These are phyloP conservation scores for Atrina japonica DNA, from an alignment of 2,888 invertebrate genomes.

Conservation along the genomic window DNA sequence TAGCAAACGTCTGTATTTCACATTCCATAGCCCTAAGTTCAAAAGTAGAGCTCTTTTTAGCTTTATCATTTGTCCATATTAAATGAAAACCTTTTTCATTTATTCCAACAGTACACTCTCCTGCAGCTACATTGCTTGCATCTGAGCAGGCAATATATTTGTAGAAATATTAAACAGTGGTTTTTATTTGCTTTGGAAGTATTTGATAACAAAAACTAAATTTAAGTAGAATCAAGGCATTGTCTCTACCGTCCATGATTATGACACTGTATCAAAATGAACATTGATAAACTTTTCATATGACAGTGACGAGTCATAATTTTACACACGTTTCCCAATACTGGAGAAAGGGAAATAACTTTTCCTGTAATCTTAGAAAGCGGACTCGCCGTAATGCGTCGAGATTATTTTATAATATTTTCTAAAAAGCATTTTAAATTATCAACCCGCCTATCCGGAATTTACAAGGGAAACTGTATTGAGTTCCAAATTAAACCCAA, in stretches of 20 bases:
- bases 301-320: constrained; percentile 21
- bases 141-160: not conserved
- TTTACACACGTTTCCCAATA: too few relatives aligned
- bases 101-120: not conserved
- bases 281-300: constrained; percentile 8
- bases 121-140: not conserved
- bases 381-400: constrained; percentile 12
- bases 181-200: not conserved
- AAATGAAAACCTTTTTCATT: constrained; percentile 10
- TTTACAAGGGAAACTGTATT: too few relatives aligned
- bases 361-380: constrained; percentile 16
- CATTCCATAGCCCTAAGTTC: too few relatives aligned
- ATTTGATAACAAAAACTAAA: not conserved
- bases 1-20: constrained; percentile 1
- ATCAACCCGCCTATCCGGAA: constrained; percentile 19
- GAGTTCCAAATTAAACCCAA: constrained; percentile 22
- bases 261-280: constrained; percentile 4
- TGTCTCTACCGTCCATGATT: not conserved
- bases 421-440: not conserved
- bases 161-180: not conserved
- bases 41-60: constrained; percentile 9
- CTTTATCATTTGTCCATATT: constrained; percentile 9
- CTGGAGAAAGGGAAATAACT: constrained; percentile 11
- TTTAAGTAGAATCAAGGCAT: constrained; percentile 4
- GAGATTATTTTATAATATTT: not conserved